Evolutionary conservation across 2,113 vertebrate genomes (phyloP), one percentile per base, ranked within the genome.

Genomic region (Vireo altiloquus): DNA sequence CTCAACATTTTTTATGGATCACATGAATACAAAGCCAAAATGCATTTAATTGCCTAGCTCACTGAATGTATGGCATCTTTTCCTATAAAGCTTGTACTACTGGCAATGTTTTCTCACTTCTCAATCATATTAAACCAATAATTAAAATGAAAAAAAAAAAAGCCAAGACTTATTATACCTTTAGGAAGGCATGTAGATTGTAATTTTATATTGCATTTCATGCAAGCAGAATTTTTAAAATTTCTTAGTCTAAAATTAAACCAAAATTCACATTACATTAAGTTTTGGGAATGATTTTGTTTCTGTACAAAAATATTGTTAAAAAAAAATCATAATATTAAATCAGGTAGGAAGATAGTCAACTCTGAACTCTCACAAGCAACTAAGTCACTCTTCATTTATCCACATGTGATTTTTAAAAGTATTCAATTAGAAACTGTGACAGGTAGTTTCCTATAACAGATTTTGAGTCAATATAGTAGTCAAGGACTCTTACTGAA

Each of bases 1-100:
- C 30, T 19, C 92, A 90, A 94, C 66, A 89, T 91, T 90, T 93
- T 98, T 95, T 96, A 89, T 75, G 66, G 44, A 49, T 93, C 85
- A 53, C 63, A 93, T 33, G 77, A 96, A 97, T 78, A 92, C 24
- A 71, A 92, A 80, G 83, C 37, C 92, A 97, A 90, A 76, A 74
- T 6, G 60, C 19, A 40, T 68, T 94, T 89, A 70, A 81, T 50
- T 82, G 59, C 82, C 69, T 83, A 71, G 74, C 92, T 96, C 87
- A 93, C 2, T 96, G 88, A 97, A 96, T 0, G 5, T 66, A 33
- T 17, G 31, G 77, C 42, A 78, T 85, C 46, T 93, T 89, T 91
- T 82, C 61, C 57, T 87, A 78, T 57, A 93, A 95, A 95, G 82
- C 64, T 68, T 85, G 64, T 68, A 85, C 39, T 93, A 75, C 87